Evolutionary conservation across 2,888 invertebrate species (phyloP), one percentile per base, ranked within the genome.

Genomic region (Nomada ferruginata): DNA sequence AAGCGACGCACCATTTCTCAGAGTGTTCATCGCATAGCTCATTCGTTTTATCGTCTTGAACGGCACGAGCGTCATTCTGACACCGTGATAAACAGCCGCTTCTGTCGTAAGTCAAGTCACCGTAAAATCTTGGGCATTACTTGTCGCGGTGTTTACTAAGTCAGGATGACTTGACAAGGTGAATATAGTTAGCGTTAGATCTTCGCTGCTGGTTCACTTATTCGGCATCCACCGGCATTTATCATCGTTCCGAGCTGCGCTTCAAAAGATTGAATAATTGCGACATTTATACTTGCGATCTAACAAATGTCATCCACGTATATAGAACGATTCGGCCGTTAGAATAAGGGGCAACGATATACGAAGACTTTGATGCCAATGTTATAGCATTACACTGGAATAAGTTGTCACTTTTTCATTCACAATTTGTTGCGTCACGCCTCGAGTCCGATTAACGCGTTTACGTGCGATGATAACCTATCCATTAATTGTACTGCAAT

Each of bases 11-110:
- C 85, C 88, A 87, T 89, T 89, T 87, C 89, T 89, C 89, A 88
- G 82, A 70, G 86, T 84, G 89, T 84, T 84, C 77, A 79, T 86
- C 86, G 86, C 86, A 80, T 85, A 87, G 88, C 88, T 88, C 89
- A 87, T 89, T 88, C 89, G 84, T 89, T 89, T 88, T 88, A 87
- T 87, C 85, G 89, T 87, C 81, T 80, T 69, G 89, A 88, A 85
- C 84, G 84, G 85, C 84, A 80, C 83, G 78, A 71, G 79, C 85
- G 84, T 87, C 84, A 74, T 76, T 66, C 79, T 68, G 87, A 82
- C 87, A 86, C 79, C 79, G 88, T 90, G 89, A 90, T 90, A 90
- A 90, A 90, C 90, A 85, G 85, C 85, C 85, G 80, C 73, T 79
- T 83, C 83, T 83, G 89, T 84, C 88, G 87, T 89, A 88, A 87